Evolutionary conservation across 2,888 invertebrate genomes (phyloP), one percentile per base, ranked within the genome.

Genomic region (Tipula unca): DNA sequence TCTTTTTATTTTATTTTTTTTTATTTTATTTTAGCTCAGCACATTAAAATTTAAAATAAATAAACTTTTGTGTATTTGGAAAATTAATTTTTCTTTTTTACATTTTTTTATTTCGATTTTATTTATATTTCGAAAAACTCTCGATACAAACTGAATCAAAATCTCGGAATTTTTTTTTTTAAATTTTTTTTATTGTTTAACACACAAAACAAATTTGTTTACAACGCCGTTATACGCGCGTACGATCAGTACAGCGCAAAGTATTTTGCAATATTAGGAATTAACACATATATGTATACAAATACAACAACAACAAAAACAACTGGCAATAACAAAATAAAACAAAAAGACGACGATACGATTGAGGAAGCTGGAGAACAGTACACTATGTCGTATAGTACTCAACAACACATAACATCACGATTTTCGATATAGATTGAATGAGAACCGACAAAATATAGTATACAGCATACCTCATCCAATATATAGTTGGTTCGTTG

Each of bases 361-460:
- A 69, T 25, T 25, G 25, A 83, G 83, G 83, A 83, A 83, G 83
- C 83, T 83, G 83, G 83, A 83, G 83, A 83, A 83, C 35, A 83
- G 69, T 17, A 48, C 48, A 48, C 48, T 69, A 25, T 69, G 25
- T 69, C 25, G 20, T 14, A 14, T 69, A n/a, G n/a, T n/a, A 69
- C 69, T 69, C 69, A 25, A 48, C 48, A 48, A 48, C 4, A 69
- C 69, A 69, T 69, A 69, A 48, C 25, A 69, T 69, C 69, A 25
- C 20, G 69, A 69, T 20, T 69, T 48, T 6, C 17, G 8, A 10
- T 69, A 25, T 69, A 69, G 69, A 69, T 69, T 69, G 69, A 69
- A 48, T 48, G 48, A 48, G 48, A 48, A 48, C 48, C 48, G 48
- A 48, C 14, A 48, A 48, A 69, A 69, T n/a, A n/a, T 69, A 25